A percentile compares a stretch with the other conserved stretches of the same genome.
Evolutionary conservation across 2,113 vertebrate species (phyloP).

Genomic region (Dasyornis broadbenti): DNA sequence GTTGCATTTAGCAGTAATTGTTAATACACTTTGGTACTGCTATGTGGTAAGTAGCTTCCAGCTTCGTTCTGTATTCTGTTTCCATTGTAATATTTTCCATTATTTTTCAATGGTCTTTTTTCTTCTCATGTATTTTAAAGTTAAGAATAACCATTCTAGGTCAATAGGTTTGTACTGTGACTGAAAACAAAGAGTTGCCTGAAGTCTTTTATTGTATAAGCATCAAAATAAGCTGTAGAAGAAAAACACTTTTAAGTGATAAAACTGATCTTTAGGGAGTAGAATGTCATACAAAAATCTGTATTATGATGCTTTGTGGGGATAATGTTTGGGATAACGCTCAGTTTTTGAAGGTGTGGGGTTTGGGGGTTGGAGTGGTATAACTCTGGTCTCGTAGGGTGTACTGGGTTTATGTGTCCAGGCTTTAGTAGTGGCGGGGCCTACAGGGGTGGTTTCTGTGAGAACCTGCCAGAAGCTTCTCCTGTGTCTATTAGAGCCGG

Average conservation of each 20-base stretch:
- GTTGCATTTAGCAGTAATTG: slow-evolving; percentile 21
- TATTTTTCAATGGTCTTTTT: not conserved
- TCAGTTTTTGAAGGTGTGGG: not conserved
- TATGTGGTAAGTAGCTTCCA: not conserved
- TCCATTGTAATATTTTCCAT: not conserved
- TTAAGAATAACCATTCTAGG: not conserved
- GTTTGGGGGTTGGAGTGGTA: not conserved
- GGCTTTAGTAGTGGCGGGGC: not conserved
- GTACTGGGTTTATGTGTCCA: not conserved
- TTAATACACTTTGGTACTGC: slow-evolving; percentile 5
- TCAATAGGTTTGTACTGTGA: not conserved
- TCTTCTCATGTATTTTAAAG: not conserved
- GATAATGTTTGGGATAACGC: not conserved
- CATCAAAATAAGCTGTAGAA: not conserved
- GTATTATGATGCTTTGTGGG: not conserved
- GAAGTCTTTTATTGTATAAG: not conserved
- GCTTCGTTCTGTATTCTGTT: not conserved
- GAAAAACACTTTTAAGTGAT: not conserved
- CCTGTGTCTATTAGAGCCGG: rapidly evolving
- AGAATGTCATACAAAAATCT: not conserved
- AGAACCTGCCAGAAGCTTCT: not conserved
- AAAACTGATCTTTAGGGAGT: not conserved
- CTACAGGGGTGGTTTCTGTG: not conserved
- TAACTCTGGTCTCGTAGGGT: not conserved
- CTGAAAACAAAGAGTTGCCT: not conserved